Conservation (phyloP, 2,113 vertebrate species). For the Oostethus manadensis region DNA sequence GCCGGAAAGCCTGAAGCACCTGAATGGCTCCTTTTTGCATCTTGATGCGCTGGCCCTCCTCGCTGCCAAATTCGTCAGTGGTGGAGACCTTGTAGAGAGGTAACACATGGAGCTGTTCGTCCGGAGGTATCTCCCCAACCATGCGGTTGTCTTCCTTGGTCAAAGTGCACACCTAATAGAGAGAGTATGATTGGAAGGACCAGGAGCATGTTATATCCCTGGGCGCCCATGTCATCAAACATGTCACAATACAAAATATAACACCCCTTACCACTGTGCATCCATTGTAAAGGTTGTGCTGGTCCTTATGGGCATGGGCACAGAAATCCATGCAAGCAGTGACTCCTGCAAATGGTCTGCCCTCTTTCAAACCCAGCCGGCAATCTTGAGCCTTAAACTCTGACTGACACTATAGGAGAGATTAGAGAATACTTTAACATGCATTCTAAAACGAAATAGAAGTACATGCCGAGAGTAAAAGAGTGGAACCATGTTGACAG, state of each 20-base stretch:
- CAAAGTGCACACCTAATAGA: constrained; percentile 87
- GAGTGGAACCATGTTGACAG: neutral
- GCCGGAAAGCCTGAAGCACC: constrained; percentile 87
- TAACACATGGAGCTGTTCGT: constrained; percentile 93
- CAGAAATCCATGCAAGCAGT: constrained; percentile 99
- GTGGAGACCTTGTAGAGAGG: constrained; percentile 88
- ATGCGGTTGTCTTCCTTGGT: constrained; percentile 94
- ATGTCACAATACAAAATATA: neutral
- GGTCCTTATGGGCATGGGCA: constrained; percentile 97
- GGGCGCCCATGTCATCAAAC: neutral
- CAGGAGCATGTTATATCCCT: neutral
- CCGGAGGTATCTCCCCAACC: constrained; percentile 83
- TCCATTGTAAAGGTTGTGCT: constrained; percentile 96
- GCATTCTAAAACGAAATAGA: no score
- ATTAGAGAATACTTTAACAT: neutral
- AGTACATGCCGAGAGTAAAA: neutral
- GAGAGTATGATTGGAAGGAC: neutral
- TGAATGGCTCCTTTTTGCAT: constrained; percentile 90
- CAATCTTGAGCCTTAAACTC: constrained; percentile 87
- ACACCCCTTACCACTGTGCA: constrained; percentile 88
- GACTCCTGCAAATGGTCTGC: constrained; percentile 92
- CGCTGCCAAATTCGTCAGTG: constrained; percentile 88
- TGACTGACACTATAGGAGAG: constrained; percentile 74
- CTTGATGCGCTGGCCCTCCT: constrained; percentile 86
- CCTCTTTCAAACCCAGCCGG: constrained; percentile 89